These are phyloP conservation scores for Maccullochella peelii DNA, from an alignment of 2,113 vertebrate genomes.

Conservation along the genomic window DNA sequence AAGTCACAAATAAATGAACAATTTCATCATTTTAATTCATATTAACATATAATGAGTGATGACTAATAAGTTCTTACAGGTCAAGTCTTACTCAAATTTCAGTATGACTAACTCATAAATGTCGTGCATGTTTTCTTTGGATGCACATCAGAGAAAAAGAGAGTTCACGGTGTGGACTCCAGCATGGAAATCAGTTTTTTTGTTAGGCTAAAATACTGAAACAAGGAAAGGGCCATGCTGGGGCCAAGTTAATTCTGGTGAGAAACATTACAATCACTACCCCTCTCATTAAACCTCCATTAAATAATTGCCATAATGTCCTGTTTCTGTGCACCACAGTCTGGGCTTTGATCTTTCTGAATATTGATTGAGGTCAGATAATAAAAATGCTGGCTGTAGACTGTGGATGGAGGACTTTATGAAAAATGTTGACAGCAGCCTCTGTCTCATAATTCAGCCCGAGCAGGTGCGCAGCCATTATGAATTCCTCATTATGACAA, in stretches of 20 bases:
- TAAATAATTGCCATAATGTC: constrained; percentile 12
- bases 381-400: constrained; percentile 7
- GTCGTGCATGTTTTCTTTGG: neutral
- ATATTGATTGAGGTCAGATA: constrained; percentile 22
- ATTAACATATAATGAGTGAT: too few relatives aligned
- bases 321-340: neutral
- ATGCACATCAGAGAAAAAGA: neutral
- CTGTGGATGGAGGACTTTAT: constrained; percentile 22
- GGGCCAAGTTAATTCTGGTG: neutral
- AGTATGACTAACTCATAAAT: neutral
- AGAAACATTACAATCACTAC: neutral
- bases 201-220: neutral
- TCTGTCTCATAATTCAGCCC: constrained; percentile 52
- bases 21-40: too few relatives aligned
- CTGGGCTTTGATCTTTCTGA: constrained; percentile 16
- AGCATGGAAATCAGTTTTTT: neutral
- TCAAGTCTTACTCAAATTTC: neutral
- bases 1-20: too few relatives aligned
- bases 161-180: neutral
- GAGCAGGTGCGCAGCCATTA: constrained; percentile 63
- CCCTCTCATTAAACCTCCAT: neutral
- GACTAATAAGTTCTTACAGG: too few relatives aligned
- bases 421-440: constrained; percentile 44
- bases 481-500: constrained; percentile 66
- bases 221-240: neutral